A percentile compares a stretch with the other conserved stretches of the same genome.
These are phyloP conservation scores for Exaiptasia diaphana DNA, from an alignment of 64 coral and sea anemone genomes.

Conservation along the genomic window DNA sequence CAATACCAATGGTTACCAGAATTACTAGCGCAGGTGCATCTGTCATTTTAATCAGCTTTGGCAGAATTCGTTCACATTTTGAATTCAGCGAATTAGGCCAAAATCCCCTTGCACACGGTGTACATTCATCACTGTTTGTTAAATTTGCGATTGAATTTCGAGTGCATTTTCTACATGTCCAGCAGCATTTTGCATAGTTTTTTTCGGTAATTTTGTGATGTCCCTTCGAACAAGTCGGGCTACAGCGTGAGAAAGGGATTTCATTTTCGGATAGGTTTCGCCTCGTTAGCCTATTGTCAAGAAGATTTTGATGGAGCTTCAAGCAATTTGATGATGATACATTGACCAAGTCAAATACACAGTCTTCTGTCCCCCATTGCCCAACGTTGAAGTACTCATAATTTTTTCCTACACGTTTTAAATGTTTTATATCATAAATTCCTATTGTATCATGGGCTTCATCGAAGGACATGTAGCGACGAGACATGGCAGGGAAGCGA, in stretches of 20 bases:
- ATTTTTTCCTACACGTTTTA: slow-evolving; percentile 51
- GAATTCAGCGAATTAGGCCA: slow-evolving; percentile 58
- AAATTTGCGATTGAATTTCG: slow-evolving; percentile 37
- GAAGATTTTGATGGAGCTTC: too few relatives aligned
- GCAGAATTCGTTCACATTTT: slow-evolving; percentile 52
- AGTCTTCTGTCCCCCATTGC: slow-evolving; percentile 43
- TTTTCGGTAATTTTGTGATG: slow-evolving; percentile 60
- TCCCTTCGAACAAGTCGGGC: slow-evolving; percentile 37
- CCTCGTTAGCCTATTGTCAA: too few relatives aligned
- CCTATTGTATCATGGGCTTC: slow-evolving; percentile 63
- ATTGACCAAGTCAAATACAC: too few relatives aligned
- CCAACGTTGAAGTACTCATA: slow-evolving; percentile 56
- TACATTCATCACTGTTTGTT: slow-evolving; percentile 60
- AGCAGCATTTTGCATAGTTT: slow-evolving; percentile 66
- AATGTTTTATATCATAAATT: slow-evolving; percentile 67
- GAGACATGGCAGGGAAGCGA: slow-evolving; percentile 63
- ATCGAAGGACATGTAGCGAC: slow-evolving; percentile 51
- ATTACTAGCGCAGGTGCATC: slow-evolving; percentile 44
- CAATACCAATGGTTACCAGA: slow-evolving; percentile 37
- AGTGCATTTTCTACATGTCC: slow-evolving; percentile 56
- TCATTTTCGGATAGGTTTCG: too few relatives aligned
- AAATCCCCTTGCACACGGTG: slow-evolving; percentile 47
- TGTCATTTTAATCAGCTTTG: slow-evolving; percentile 42
- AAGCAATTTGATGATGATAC: too few relatives aligned
- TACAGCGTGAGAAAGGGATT: slow-evolving; percentile 70